Conservation (phyloP, 2,113 vertebrate genomes). For the Spheniscus mendiculus region DNA sequence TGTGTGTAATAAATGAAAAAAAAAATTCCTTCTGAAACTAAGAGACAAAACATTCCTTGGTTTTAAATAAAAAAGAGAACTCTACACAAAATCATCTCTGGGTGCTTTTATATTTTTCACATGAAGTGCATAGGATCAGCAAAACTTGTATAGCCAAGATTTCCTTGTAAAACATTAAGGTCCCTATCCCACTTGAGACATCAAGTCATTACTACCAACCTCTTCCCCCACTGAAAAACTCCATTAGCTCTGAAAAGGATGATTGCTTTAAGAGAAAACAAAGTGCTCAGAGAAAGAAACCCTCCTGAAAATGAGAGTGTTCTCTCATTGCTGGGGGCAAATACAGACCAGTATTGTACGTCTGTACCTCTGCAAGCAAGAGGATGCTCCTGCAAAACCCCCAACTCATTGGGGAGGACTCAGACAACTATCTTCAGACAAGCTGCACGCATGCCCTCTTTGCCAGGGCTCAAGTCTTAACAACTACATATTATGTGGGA, state of each 20-base stretch:
- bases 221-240: not conserved
- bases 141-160: not conserved
- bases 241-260: not conserved
- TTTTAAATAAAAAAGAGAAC: constrained; percentile 54
- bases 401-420: not conserved
- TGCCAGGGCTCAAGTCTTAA: not conserved
- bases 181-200: constrained; percentile 24
- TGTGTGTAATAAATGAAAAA: not conserved
- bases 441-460: not conserved
- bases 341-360: not conserved
- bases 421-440: not conserved
- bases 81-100: constrained; percentile 49
- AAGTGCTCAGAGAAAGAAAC: not conserved
- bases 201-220: not conserved
- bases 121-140: constrained; percentile 9
- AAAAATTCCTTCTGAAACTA: not conserved
- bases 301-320: not conserved
- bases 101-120: constrained; percentile 24
- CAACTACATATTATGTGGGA: no score
- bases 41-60: constrained; percentile 24
- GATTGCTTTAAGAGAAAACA: not conserved
- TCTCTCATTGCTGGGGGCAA: not conserved
- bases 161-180: not conserved
- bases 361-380: not conserved
- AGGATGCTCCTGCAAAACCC: not conserved